phyloP scores from a whole-genome alignment of 2,113 vertebrate genomes.

The Engystomops pustulosus region DNA sequence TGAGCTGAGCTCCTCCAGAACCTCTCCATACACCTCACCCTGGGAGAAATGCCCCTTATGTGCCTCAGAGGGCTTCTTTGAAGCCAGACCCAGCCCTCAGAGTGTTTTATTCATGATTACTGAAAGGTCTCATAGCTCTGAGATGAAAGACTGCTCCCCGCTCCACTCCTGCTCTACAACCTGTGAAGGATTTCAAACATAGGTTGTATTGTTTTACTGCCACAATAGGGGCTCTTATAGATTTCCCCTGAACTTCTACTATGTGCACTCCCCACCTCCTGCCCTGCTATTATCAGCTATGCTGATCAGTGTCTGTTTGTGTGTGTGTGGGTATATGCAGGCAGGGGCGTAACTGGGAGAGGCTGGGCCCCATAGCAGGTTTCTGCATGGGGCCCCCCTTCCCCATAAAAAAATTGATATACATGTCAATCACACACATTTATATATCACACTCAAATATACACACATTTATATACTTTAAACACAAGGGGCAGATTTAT shows the following conservation, averaged over 20 bases:
- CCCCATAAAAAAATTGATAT: too few relatives aligned
- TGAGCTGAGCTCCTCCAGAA: background rate
- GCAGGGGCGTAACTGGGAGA: too few relatives aligned
- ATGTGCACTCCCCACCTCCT: background rate
- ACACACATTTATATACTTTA: too few relatives aligned
- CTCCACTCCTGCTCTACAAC: background rate
- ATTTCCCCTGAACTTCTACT: background rate
- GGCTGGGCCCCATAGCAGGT: too few relatives aligned
- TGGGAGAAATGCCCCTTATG: background rate
- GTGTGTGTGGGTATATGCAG: background rate
- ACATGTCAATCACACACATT: too few relatives aligned
- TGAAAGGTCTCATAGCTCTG: background rate
- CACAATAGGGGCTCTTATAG: constrained; percentile 31
- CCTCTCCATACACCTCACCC: background rate
- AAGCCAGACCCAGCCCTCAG: background rate
- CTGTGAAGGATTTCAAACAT: constrained; percentile 27
- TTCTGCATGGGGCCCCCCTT: too few relatives aligned
- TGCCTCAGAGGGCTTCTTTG: constrained; percentile 24
- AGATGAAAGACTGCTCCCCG: constrained; percentile 46
- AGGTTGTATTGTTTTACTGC: constrained; percentile 36
- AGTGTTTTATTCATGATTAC: constrained; percentile 48
- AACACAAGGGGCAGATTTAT: too few relatives aligned
- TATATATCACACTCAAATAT: too few relatives aligned
- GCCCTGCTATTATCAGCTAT: background rate
- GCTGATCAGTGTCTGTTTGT: background rate